Conservation (phyloP, 2,888 invertebrate genomes). For the Ametastegia equiseti region DNA sequence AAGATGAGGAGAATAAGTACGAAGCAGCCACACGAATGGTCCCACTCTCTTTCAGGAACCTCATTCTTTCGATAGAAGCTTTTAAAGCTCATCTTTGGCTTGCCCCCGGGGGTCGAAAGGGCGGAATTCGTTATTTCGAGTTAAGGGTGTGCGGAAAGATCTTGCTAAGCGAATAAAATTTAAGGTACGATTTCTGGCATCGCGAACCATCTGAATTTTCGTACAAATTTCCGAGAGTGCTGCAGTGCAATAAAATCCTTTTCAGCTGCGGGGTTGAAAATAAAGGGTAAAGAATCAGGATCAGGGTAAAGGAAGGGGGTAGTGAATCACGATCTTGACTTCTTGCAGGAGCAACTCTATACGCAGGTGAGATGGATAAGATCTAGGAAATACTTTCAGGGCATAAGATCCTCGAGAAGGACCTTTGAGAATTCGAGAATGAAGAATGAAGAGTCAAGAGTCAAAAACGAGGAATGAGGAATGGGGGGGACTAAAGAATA, state of each 20-base stretch:
- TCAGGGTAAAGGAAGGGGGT: neutral
- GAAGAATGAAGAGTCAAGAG: constrained; percentile 8
- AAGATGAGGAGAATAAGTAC: neutral
- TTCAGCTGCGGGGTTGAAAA: neutral
- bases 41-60: neutral
- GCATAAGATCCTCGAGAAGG: neutral
- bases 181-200: neutral
- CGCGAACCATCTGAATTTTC: no score
- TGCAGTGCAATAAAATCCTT: neutral
- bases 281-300: neutral
- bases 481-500: neutral
- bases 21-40: no score
- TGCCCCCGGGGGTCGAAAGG: neutral
- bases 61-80: neutral
- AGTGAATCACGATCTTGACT: constrained; percentile 5
- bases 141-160: no score
- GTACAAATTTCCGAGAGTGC: neutral
- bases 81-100: constrained; percentile 25
- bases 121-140: neutral
- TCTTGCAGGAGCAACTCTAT: no score
- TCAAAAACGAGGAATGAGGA: neutral
- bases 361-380: neutral
- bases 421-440: neutral
- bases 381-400: neutral
- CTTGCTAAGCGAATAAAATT: neutral